Percentiles rank a stretch among this genome's conserved stretches.
Conservation (phyloP, 2,888 invertebrate genomes). For the Zeuzera pyrina region DNA sequence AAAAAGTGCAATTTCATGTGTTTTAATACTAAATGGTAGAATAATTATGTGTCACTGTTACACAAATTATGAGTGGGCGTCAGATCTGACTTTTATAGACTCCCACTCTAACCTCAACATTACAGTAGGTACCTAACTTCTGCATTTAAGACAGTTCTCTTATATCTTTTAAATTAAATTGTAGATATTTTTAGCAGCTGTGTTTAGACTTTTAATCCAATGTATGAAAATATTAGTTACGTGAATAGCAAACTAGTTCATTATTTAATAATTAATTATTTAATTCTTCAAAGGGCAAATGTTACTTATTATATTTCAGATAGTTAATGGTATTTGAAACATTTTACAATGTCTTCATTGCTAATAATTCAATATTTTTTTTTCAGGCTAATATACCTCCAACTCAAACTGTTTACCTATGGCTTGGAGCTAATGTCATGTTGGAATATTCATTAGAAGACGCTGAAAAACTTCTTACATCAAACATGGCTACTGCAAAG, state of each 20-base stretch:
- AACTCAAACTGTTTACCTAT: slow-evolving; percentile 88
- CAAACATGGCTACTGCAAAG: slow-evolving; percentile 88
- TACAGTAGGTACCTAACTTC: too few species aligned
- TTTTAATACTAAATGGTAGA: too few species aligned
- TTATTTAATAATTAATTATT: background rate
- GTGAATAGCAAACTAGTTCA: background rate
- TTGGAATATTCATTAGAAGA: slow-evolving; percentile 94
- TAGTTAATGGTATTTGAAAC: too few species aligned
- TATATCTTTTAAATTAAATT: too few species aligned
- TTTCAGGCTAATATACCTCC: slow-evolving; percentile 89
- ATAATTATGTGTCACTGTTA: too few species aligned
- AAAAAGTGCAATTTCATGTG: too few species aligned
- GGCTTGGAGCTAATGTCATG: slow-evolving; percentile 96
- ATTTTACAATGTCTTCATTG: slow-evolving; percentile 10
- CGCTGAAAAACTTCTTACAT: slow-evolving; percentile 86
- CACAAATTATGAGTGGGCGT: too few species aligned
- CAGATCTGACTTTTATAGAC: too few species aligned
- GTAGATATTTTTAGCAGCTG: too few species aligned
- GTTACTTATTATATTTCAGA: slow-evolving; percentile 13
- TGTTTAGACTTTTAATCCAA: too few species aligned
- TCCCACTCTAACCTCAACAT: too few species aligned
- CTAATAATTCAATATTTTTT: slow-evolving; percentile 12
- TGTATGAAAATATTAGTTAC: background rate
- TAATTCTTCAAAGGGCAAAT: slow-evolving; percentile 3
- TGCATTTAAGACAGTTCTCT: too few species aligned